phyloP scores from a whole-genome alignment of 2,113 vertebrate genomes.

The Paraplagusia blochii region DNA sequence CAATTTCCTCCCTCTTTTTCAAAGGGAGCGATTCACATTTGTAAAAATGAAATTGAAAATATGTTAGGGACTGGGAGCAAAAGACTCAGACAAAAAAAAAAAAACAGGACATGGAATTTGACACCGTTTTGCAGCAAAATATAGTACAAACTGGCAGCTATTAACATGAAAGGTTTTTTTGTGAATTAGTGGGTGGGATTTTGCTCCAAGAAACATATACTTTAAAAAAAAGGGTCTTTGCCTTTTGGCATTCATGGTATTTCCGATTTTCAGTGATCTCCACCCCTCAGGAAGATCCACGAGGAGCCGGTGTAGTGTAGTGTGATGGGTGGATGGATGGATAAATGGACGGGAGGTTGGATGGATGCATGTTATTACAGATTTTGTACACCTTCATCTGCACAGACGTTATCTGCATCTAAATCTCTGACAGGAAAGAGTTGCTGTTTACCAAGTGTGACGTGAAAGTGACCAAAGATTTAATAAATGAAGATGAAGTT shows the following conservation, averaged over 20 bases:
- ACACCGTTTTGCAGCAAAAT: background rate
- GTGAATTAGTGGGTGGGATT: too few species aligned
- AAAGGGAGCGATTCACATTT: conserved; percentile 16
- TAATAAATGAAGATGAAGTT: background rate
- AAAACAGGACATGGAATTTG: background rate
- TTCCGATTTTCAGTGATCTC: too few species aligned
- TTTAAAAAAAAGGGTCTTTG: too few species aligned
- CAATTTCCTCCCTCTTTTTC: conserved; percentile 27
- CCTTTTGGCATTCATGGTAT: too few species aligned
- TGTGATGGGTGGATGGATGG: too few species aligned
- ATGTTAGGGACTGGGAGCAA: background rate
- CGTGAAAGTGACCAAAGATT: background rate
- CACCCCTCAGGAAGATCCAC: too few species aligned
- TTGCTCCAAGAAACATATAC: too few species aligned
- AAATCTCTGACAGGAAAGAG: background rate
- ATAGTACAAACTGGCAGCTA: background rate
- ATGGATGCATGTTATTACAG: too few species aligned
- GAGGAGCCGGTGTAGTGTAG: too few species aligned
- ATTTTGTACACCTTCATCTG: too few species aligned
- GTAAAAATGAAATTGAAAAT: conserved; percentile 1
- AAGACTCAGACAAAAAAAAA: conserved; percentile 6
- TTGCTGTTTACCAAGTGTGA: background rate
- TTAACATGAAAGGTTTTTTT: background rate
- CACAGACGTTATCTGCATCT: background rate
- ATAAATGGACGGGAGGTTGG: too few species aligned